Evolutionary conservation across 2,797 vertebrate genomes (phyloP).

Genomic region (Macrochelys suwanniensis): DNA sequence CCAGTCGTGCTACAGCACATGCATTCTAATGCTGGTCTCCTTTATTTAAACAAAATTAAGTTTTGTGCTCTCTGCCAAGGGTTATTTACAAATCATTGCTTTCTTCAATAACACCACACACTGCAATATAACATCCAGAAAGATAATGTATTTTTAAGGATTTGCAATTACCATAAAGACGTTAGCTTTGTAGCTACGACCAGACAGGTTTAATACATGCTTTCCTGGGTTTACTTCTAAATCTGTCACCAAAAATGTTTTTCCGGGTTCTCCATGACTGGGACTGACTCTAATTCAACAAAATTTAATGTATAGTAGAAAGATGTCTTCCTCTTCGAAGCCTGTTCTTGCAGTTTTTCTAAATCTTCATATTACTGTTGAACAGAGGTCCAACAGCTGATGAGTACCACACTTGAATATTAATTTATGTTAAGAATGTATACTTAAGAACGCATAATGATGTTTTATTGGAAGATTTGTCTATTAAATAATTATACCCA

Average conservation of each 20-base stretch:
- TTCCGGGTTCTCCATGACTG: not conserved
- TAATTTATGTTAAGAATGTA: conserved; percentile 47
- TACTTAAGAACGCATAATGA: not conserved
- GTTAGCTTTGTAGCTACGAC: conserved; percentile 63
- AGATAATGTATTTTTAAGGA: conserved; percentile 83
- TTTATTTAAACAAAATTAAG: conserved; percentile 83
- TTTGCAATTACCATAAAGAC: conserved; percentile 79
- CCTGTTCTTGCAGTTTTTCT: not conserved
- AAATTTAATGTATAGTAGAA: conserved; percentile 48
- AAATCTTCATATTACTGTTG: conserved; percentile 41
- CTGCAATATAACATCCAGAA: conserved; percentile 70
- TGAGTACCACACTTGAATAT: conserved; percentile 29
- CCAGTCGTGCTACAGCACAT: conserved; percentile 51
- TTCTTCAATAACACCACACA: conserved; percentile 69
- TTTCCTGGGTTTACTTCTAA: conserved; percentile 72
- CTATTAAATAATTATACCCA: not conserved
- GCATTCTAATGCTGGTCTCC: conserved; percentile 77
- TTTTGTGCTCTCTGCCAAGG: conserved; percentile 76
- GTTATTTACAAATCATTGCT: conserved; percentile 82
- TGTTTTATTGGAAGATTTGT: not conserved
- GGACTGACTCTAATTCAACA: conserved; percentile 50
- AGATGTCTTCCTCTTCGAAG: conserved; percentile 36
- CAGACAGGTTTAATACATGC: conserved; percentile 64
- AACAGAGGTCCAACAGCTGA: conserved; percentile 29
- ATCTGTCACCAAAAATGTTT: conserved; percentile 41